These are phyloP conservation scores for Ptilodon capucinus DNA, from an alignment of 2,888 invertebrate genomes.

Conservation along the genomic window DNA sequence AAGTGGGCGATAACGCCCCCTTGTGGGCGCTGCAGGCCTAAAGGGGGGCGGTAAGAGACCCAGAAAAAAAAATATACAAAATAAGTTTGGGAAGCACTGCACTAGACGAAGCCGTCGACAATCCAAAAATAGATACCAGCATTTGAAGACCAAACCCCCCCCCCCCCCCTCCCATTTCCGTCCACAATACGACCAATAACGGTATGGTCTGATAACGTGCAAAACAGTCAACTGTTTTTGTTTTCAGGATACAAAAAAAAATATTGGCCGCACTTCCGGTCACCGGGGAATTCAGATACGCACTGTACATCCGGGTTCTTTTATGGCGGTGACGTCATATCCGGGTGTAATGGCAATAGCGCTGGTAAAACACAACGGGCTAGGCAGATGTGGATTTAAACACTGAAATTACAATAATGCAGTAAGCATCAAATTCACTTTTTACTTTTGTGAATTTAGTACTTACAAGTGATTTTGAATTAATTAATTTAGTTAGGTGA, in stretches of 20 bases:
- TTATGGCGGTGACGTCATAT: conserved; percentile 16
- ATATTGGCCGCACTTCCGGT: conserved; percentile 5
- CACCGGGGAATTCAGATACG: conserved; percentile 11
- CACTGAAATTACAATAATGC: too few species aligned
- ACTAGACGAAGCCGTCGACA: too few species aligned
- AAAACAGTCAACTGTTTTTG: conserved; percentile 15
- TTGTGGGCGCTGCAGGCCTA: neutral
- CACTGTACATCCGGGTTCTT: conserved; percentile 9
- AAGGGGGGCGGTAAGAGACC: neutral
- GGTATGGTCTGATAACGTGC: conserved; percentile 10
- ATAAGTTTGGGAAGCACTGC: too few species aligned
- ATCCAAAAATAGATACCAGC: too few species aligned
- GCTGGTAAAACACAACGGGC: neutral
- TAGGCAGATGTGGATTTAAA: neutral
- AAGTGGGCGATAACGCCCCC: neutral
- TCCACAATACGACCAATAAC: too few species aligned
- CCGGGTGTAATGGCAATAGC: conserved; percentile 13
- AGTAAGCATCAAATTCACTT: too few species aligned
- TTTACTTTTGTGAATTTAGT: too few species aligned
- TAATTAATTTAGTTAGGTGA: too few species aligned
- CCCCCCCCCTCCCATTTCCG: too few species aligned
- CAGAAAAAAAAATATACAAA: too few species aligned
- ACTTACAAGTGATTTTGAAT: too few species aligned
- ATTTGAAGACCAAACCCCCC: too few species aligned
- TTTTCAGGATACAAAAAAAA: conserved; percentile 5